These are phyloP conservation scores for Propithecus coquereli DNA, from an alignment of 2,113 vertebrate genomes.

Conservation along the genomic window DNA sequence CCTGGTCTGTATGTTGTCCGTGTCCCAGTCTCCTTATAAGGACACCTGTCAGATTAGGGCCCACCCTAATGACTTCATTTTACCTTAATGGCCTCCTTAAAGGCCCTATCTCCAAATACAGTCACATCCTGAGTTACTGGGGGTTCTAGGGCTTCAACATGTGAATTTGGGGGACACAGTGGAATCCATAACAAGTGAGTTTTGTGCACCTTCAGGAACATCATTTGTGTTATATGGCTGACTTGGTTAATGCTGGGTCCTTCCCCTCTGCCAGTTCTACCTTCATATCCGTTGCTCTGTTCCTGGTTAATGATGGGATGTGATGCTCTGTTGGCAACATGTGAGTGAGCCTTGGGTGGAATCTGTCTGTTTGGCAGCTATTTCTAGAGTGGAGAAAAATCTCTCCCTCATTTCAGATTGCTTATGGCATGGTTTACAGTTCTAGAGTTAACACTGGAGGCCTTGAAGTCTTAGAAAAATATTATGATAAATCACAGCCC, in stretches of 20 bases:
- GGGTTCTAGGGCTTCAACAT: background rate
- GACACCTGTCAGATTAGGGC: background rate
- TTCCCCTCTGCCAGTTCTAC: background rate
- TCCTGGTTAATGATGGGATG: background rate
- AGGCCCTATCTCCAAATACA: background rate
- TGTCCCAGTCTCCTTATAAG: background rate
- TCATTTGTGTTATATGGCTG: background rate
- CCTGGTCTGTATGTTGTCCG: background rate
- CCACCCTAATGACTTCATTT: background rate
- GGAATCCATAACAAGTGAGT: background rate
- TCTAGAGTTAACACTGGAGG: constrained; percentile 14
- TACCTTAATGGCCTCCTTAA: background rate
- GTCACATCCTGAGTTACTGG: background rate
- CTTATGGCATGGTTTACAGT: constrained; percentile 35
- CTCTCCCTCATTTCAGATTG: constrained; percentile 25
- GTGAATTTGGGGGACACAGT: background rate
- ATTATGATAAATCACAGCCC: constrained; percentile 33
- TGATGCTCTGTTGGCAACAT: background rate
- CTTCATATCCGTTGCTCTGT: background rate
- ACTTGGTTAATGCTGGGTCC: rapidly evolving
- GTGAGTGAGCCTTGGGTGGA: background rate
- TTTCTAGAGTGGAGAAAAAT: constrained; percentile 40
- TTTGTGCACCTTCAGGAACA: background rate
- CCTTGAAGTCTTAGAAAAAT: constrained; percentile 56
- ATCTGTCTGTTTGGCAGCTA: constrained; percentile 52